Conservation (phyloP, 2,797 vertebrate species). For the Perdix hodgsoniae region DNA sequence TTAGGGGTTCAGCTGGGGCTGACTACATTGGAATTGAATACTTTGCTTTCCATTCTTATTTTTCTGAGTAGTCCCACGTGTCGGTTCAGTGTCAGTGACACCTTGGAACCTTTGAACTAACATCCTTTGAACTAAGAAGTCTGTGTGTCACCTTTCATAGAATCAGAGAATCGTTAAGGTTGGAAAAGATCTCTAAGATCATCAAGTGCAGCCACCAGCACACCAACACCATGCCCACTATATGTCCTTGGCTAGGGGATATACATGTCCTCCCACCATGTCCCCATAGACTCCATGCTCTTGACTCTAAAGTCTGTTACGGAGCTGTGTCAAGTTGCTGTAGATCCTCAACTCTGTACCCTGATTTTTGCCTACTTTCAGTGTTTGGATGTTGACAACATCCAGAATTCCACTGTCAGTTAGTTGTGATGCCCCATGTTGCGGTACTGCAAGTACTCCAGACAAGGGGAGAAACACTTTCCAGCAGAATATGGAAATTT, state of each 20-base stretch:
- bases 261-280: not conserved
- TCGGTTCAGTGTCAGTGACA: not conserved
- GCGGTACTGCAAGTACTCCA: not conserved
- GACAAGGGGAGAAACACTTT: constrained; percentile 54
- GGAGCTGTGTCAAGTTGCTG: not conserved
- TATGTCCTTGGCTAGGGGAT: not conserved
- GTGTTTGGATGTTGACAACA: constrained; percentile 31
- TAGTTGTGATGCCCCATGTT: not conserved
- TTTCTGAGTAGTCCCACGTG: not conserved
- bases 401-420: constrained; percentile 15
- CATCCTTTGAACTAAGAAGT: not conserved
- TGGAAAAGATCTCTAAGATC: not conserved
- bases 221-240: not conserved
- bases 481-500: constrained; percentile 56
- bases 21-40: not conserved
- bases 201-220: not conserved
- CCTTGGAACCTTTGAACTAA: not conserved
- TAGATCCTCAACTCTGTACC: not conserved
- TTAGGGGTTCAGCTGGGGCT: not conserved
- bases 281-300: not conserved
- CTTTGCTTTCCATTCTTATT: not conserved
- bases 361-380: constrained; percentile 46
- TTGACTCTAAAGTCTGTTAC: constrained; percentile 1
- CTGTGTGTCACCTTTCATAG: not conserved
- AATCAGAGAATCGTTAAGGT: not conserved